Conservation (phyloP, 2,888 invertebrate genomes). For the Apodemia zela region DNA sequence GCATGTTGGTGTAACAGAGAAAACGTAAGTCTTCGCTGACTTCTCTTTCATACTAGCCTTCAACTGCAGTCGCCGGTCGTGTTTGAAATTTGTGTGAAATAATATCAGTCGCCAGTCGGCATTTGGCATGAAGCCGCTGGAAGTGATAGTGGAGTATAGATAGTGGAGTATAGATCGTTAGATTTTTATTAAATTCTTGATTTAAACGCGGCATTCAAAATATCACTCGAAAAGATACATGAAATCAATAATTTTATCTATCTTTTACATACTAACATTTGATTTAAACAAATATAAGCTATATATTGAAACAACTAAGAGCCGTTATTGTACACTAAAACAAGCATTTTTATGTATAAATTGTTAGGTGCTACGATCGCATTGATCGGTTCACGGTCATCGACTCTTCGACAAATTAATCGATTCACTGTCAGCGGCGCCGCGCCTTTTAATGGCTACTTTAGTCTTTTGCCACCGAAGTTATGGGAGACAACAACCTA, state of each 20-base stretch:
- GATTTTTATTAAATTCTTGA: neutral
- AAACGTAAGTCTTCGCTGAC: neutral
- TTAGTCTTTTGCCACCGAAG: slow-evolving; percentile 23
- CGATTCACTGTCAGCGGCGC: slow-evolving; percentile 46
- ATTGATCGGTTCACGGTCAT: slow-evolving; percentile 63
- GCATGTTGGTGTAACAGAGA: neutral
- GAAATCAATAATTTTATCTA: no score
- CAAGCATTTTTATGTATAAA: neutral
- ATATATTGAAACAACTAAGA: neutral
- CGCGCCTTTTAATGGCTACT: slow-evolving; percentile 29
- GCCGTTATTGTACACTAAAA: neutral
- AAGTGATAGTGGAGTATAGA: neutral
- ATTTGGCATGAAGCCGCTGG: neutral
- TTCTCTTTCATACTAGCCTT: slow-evolving; percentile 4
- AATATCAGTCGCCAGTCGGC: neutral
- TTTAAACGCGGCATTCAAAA: neutral
- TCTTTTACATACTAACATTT: no score
- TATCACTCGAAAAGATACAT: neutral
- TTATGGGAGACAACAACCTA: slow-evolving; percentile 16
- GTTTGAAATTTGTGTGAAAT: neutral
- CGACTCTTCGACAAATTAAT: slow-evolving; percentile 66
- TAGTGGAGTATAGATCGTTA: no score
- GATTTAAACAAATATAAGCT: neutral
- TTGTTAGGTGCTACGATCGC: slow-evolving; percentile 34
- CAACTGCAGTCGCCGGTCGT: neutral